Evolutionary conservation across 2,797 vertebrate species (phyloP).

Genomic region (Melanotaenia maccullochi): DNA sequence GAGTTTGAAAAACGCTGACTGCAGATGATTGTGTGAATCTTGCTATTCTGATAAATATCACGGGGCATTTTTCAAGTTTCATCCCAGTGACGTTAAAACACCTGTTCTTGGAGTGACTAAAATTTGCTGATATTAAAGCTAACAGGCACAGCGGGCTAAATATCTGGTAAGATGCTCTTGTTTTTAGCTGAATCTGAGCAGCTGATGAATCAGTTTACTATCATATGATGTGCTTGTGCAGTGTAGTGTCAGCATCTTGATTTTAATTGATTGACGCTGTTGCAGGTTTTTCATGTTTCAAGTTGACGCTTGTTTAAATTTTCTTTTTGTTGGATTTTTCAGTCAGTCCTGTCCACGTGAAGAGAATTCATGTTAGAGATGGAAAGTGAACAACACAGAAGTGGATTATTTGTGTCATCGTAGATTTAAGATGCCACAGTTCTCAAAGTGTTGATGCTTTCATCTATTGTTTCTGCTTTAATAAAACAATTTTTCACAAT

Average conservation of each 20-base stretch:
- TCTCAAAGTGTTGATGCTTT: neutral
- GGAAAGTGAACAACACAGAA: neutral
- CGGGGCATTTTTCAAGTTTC: constrained; percentile 9
- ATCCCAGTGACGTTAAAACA: constrained; percentile 2
- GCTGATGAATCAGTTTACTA: constrained; percentile 1
- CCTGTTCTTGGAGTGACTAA: neutral
- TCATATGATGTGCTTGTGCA: neutral
- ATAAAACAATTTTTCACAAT: constrained; percentile 15
- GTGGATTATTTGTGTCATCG: constrained; percentile 1
- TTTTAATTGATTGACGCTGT: neutral
- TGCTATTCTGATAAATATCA: constrained; percentile 18
- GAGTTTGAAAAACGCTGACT: constrained; percentile 32
- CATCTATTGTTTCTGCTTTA: constrained; percentile 1
- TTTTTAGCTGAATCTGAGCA: constrained; percentile 7
- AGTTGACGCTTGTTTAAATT: neutral
- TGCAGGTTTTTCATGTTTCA: neutral
- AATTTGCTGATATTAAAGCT: neutral
- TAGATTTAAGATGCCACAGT: neutral
- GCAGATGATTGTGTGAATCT: constrained; percentile 28
- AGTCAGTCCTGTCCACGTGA: neutral
- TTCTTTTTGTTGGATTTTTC: neutral
- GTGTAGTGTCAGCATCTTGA: neutral
- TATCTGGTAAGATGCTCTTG: neutral
- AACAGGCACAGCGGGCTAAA: neutral
- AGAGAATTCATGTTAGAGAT: constrained; percentile 6